Evolutionary conservation across 2,888 invertebrate genomes (phyloP).

Genomic region (Tetranychus truncatus): DNA sequence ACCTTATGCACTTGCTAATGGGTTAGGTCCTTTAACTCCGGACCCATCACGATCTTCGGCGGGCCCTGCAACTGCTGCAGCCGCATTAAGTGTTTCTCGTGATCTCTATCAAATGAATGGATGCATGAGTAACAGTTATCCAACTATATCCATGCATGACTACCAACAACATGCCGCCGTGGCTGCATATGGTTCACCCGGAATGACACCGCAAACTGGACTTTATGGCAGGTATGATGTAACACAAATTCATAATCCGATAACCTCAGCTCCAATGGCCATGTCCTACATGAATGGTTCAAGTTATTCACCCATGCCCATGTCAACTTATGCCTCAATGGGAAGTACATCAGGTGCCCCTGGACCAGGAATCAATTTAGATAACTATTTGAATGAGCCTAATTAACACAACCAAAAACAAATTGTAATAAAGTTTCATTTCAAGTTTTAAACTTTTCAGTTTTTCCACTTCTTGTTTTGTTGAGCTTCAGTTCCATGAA

Average conservation of each 20-base stretch:
- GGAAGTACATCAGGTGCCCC: slow-evolving; percentile 23
- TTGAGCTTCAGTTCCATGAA: too few species aligned
- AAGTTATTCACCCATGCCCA: slow-evolving; percentile 40
- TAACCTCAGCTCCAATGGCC: slow-evolving; percentile 34
- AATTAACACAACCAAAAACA: not conserved
- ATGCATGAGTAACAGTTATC: slow-evolving; percentile 86
- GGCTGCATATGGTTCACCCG: slow-evolving; percentile 35
- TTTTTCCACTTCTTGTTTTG: too few species aligned
- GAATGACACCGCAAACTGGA: slow-evolving; percentile 31
- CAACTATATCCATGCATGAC: slow-evolving; percentile 41
- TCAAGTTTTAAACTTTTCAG: too few species aligned
- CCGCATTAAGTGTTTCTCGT: slow-evolving; percentile 32
- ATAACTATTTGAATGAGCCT: not conserved
- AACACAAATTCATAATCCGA: slow-evolving; percentile 47
- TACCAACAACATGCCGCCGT: slow-evolving; percentile 45
- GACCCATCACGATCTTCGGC: slow-evolving; percentile 26
- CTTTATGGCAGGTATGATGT: slow-evolving; percentile 71
- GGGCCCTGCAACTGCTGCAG: slow-evolving; percentile 33
- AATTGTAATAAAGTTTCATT: not conserved
- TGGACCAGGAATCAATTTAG: slow-evolving; percentile 12
- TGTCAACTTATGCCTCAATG: slow-evolving; percentile 45
- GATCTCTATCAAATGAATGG: slow-evolving; percentile 47
- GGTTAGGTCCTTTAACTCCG: slow-evolving; percentile 22
- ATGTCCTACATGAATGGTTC: slow-evolving; percentile 52
- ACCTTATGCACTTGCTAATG: slow-evolving; percentile 62